Conservation (phyloP, 2,113 vertebrate genomes). For the Patagioenas fasciata region DNA sequence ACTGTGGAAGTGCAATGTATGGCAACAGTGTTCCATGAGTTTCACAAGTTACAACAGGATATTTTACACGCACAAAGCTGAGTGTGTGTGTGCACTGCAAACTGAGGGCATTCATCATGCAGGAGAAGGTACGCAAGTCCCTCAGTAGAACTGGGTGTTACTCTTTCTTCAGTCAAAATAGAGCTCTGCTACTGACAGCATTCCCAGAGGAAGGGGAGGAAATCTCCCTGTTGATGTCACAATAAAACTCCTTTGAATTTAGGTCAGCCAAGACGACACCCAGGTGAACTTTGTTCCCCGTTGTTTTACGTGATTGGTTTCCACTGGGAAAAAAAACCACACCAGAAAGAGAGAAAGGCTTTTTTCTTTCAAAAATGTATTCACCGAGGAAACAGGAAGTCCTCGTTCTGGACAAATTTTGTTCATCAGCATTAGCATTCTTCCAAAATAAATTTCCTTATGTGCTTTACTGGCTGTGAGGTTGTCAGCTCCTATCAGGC, state of each 20-base stretch:
- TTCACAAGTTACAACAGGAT: rapidly evolving
- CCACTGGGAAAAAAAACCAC: too few relatives aligned
- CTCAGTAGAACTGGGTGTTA: background rate
- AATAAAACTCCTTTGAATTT: background rate
- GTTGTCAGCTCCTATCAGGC: background rate
- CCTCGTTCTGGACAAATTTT: background rate
- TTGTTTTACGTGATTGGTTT: background rate
- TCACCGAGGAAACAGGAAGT: background rate
- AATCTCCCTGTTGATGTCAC: background rate
- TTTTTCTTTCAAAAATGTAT: background rate
- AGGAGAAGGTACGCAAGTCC: rapidly evolving
- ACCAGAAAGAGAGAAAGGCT: background rate
- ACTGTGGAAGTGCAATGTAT: background rate
- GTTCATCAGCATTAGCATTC: background rate
- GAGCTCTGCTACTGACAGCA: background rate
- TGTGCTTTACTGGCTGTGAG: background rate
- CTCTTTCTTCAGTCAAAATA: background rate
- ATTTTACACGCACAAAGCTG: background rate
- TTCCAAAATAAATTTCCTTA: background rate
- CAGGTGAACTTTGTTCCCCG: background rate
- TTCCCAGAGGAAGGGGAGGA: background rate
- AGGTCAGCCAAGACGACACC: background rate
- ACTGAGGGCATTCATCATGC: too few relatives aligned
- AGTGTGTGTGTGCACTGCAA: background rate
- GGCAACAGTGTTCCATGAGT: background rate